A percentile compares a stretch with the other conserved stretches of the same genome.
Evolutionary conservation across 2,888 invertebrate species (phyloP).

Genomic region (Caenorhabditis sp.): DNA sequence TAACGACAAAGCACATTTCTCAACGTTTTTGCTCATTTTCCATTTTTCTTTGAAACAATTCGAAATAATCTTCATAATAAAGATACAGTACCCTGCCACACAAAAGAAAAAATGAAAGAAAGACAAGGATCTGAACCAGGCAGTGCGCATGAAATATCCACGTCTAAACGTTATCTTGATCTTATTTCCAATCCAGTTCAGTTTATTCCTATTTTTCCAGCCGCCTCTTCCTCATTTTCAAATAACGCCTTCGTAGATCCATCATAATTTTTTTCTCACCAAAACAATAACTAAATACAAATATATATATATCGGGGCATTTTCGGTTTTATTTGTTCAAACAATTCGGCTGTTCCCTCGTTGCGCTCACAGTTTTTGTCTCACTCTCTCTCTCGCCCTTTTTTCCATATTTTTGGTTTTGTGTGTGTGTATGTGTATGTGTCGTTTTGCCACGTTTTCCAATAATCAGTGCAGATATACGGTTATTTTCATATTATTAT

Average conservation of each 20-base stretch:
- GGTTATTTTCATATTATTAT: slow-evolving; percentile 8
- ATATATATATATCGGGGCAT: not conserved
- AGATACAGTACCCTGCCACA: not conserved
- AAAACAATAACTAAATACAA: not conserved
- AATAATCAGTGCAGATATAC: not conserved
- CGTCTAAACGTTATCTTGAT: not conserved
- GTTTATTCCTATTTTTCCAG: not conserved
- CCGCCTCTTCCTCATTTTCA: not conserved
- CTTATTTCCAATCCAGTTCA: not conserved
- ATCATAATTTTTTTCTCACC: too few species aligned
- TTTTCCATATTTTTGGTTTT: slow-evolving; percentile 15
- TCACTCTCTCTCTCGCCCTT: slow-evolving; percentile 9
- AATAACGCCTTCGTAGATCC: too few species aligned
- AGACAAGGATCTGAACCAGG: not conserved
- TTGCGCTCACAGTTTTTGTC: slow-evolving; percentile 24
- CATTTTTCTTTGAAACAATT: not conserved
- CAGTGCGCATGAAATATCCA: not conserved
- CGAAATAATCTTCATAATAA: not conserved
- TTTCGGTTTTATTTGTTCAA: slow-evolving; percentile 10
- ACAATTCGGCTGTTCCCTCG: slow-evolving; percentile 20
- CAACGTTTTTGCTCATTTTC: not conserved
- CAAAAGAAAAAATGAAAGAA: not conserved
- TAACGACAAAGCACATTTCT: not conserved
- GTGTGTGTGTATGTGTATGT: not conserved
- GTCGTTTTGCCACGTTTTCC: slow-evolving; percentile 1